A percentile compares a stretch with the other conserved stretches of the same genome.
phyloP scores from a whole-genome alignment of 2,113 vertebrate species.

The Echinops telfairi region DNA sequence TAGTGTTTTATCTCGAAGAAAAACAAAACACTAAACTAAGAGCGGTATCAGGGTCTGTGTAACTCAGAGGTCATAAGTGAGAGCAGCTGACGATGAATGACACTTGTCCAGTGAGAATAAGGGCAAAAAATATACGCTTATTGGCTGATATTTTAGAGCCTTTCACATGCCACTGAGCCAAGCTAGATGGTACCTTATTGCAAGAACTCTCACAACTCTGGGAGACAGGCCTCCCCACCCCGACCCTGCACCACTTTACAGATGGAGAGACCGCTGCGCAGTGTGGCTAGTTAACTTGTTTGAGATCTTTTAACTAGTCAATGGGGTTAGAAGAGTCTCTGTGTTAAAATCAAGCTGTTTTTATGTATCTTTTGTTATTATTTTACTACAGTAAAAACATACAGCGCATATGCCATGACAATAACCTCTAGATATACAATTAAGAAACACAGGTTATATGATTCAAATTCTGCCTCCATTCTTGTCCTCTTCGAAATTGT shows the following conservation, averaged over 20 bases:
- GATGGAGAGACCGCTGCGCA: neutral
- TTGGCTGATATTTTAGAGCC: neutral
- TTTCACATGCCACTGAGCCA: neutral
- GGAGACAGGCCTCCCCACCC: neutral
- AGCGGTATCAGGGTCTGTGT: neutral
- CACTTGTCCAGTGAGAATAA: neutral
- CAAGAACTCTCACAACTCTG: neutral
- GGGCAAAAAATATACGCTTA: neutral
- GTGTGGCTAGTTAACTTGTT: neutral
- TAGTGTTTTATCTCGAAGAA: neutral
- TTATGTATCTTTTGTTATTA: neutral
- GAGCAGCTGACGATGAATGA: neutral
- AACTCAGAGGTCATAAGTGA: neutral
- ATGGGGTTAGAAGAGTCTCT: neutral
- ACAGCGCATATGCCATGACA: neutral
- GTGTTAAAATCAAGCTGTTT: neutral
- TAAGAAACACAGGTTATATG: neutral
- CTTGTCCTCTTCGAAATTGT: neutral
- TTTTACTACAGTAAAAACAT: neutral
- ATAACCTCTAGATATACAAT: neutral
- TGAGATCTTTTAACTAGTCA: neutral
- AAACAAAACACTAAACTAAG: neutral
- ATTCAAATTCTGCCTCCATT: neutral
- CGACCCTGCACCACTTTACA: neutral
- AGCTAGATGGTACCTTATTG: constrained; percentile 1